Evolutionary conservation across 2,888 invertebrate species (phyloP).

Genomic region (Eustalomyia histrio): DNA sequence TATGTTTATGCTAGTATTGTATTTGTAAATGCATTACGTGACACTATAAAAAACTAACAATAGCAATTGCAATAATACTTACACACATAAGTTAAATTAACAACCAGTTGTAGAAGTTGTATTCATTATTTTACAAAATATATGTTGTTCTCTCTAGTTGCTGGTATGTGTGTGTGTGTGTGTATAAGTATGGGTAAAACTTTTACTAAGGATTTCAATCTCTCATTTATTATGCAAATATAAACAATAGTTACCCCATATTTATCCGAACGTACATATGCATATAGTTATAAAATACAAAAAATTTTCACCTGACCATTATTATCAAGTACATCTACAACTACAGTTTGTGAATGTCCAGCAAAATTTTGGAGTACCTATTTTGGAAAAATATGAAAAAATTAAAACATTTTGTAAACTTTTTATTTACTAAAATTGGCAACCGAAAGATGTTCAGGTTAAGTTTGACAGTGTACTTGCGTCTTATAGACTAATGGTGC

Average conservation of each 20-base stretch:
- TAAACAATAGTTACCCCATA: constrained; percentile 41
- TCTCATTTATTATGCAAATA: constrained; percentile 67
- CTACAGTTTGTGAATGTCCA: constrained; percentile 14
- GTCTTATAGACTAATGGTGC: too few relatives aligned
- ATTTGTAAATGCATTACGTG: constrained; percentile 57
- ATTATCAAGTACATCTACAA: constrained; percentile 47
- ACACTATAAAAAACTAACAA: constrained; percentile 41
- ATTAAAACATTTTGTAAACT: background rate
- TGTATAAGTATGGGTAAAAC: constrained; percentile 21
- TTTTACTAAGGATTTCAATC: constrained; percentile 51
- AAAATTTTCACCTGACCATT: constrained; percentile 55
- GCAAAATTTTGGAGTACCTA: background rate
- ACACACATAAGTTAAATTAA: constrained; percentile 54
- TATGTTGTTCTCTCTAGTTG: constrained; percentile 7
- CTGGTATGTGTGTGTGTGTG: background rate
- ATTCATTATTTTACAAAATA: constrained; percentile 42
- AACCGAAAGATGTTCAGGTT: too few relatives aligned
- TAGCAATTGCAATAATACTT: constrained; percentile 24
- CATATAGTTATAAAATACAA: constrained; percentile 23
- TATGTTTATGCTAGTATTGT: constrained; percentile 34
- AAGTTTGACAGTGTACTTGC: too few relatives aligned
- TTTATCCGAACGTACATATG: constrained; percentile 10
- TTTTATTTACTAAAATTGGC: background rate
- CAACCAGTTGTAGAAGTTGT: constrained; percentile 50
- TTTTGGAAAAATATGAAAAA: background rate